Evolutionary conservation across 1,140 invertebrate genomes (phyloP).

Genomic region (Aleiodes sp.): DNA sequence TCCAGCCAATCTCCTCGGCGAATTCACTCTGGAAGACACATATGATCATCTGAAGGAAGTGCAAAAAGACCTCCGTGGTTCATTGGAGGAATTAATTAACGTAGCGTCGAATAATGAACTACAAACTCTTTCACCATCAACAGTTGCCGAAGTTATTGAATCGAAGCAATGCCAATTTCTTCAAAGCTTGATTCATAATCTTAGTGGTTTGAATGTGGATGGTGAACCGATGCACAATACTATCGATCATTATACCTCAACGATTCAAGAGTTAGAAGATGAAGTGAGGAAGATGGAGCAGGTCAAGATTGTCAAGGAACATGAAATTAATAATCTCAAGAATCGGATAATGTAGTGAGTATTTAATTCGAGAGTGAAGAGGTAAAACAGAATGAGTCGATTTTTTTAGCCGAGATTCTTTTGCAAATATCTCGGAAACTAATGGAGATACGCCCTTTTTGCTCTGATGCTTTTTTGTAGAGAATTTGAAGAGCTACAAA

Average conservation of each 20-base stretch:
- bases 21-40: slow-evolving; percentile 49
- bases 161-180: slow-evolving; percentile 40
- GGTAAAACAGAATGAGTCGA: too few species aligned
- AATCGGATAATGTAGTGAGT: slow-evolving; percentile 46
- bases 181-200: slow-evolving; percentile 36
- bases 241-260: slow-evolving; percentile 39
- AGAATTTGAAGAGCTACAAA: too few species aligned
- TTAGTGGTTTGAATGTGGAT: slow-evolving; percentile 39
- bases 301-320: slow-evolving; percentile 26
- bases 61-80: slow-evolving; percentile 28
- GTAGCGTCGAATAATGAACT: slow-evolving; percentile 40
- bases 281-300: slow-evolving; percentile 30
- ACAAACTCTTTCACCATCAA: neutral
- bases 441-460: too few species aligned
- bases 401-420: too few species aligned
- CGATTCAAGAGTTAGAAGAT: slow-evolving; percentile 26
- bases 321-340: slow-evolving; percentile 32
- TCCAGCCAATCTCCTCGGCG: neutral
- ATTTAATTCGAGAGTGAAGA: too few species aligned
- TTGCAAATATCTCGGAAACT: too few species aligned
- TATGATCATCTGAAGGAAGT: slow-evolving; percentile 43
- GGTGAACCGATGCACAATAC: slow-evolving; percentile 48
- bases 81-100: slow-evolving; percentile 45
- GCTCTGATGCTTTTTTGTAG: too few species aligned
- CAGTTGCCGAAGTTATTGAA: slow-evolving; percentile 37